These are phyloP conservation scores for Muraenolepis orangiensis DNA, from an alignment of 2,797 vertebrate genomes.

Conservation along the genomic window DNA sequence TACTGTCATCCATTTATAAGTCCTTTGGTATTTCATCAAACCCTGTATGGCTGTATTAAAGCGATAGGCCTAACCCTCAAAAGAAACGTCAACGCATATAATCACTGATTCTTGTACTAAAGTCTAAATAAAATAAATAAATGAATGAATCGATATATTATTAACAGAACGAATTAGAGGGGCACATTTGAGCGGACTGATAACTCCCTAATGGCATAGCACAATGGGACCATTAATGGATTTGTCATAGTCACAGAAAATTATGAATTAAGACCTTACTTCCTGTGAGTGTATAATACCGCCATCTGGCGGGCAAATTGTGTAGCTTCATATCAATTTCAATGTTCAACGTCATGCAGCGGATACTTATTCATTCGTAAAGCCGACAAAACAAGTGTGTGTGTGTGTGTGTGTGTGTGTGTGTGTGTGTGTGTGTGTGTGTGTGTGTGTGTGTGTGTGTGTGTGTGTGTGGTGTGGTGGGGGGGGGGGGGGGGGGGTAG, in stretches of 20 bases:
- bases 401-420: too few species aligned
- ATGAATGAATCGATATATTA: neutral
- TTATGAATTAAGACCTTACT: slow-evolving; percentile 16
- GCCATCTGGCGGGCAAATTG: slow-evolving; percentile 64
- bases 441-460: too few species aligned
- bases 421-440: too few species aligned
- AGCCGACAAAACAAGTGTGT: neutral
- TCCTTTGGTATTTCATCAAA: neutral
- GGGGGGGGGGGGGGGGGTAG: too few species aligned
- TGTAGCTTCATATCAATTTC: slow-evolving; percentile 15
- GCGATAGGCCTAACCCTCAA: neutral
- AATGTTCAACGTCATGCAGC: neutral
- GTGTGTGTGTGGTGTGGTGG: too few species aligned
- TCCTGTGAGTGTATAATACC: slow-evolving; percentile 40
- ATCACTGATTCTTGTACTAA: neutral
- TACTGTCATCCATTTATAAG: neutral
- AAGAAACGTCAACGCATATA: neutral
- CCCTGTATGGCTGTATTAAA: neutral
- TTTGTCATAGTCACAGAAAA: slow-evolving; percentile 45
- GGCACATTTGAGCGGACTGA: neutral
- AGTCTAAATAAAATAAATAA: neutral
- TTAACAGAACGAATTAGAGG: too few species aligned
- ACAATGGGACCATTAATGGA: slow-evolving; percentile 41
- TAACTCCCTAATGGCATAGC: slow-evolving; percentile 43
- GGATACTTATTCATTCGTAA: neutral